Base-by-base conservation (phyloP, 2,113 vertebrate species). In the Camelus dromedarius region DNA sequence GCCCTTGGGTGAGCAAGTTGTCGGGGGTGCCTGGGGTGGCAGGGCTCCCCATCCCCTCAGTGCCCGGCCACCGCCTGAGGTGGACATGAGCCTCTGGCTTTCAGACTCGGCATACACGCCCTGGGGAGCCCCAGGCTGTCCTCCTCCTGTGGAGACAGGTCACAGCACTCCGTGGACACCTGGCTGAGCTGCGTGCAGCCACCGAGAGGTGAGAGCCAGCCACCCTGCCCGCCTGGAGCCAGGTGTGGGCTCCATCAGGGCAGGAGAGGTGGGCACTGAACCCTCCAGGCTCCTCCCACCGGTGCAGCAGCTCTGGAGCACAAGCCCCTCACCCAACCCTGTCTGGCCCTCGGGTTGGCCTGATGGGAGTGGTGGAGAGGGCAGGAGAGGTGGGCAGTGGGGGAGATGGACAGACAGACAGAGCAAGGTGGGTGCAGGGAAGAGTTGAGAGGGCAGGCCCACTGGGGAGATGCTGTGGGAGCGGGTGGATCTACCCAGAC, bases 111-210 rank as follows among this genome's bases (percentile, higher is more conserved):
- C 91, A 90, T 15, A 75, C 96, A 14, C 96, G 87, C 84, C 92
- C 93, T 3, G 97, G 96, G 58, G 95, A 89, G 54, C 96, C 98
- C 80, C 92, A 80, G 64, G 96, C 97, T 14, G 76, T 98, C 89
- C 96, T 98, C 35, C 96, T 93, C 2, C 97, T 99, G 88, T 99
- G 99, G 98, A 98, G 98, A 97, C 99, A 99, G 98, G 98, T 98
- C 30, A 97, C 98, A 6, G 98, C 98, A 2, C 98, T 99, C 52
- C 98, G 98, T 80, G 98, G 95, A 94, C 95, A 96, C 91, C 98
- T 99, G 95, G 98, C 88, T 0, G 98, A 99, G 81, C 97, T 99
- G 52, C 97, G 98, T 50, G 97, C 96, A 16, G 98, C 98, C 84
- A 54, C 98, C 5, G 98, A 99, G 98, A 99, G 98, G 98, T 98